Evolutionary conservation across 2,797 vertebrate genomes (phyloP).

Genomic region (Podarcis lilfordi): DNA sequence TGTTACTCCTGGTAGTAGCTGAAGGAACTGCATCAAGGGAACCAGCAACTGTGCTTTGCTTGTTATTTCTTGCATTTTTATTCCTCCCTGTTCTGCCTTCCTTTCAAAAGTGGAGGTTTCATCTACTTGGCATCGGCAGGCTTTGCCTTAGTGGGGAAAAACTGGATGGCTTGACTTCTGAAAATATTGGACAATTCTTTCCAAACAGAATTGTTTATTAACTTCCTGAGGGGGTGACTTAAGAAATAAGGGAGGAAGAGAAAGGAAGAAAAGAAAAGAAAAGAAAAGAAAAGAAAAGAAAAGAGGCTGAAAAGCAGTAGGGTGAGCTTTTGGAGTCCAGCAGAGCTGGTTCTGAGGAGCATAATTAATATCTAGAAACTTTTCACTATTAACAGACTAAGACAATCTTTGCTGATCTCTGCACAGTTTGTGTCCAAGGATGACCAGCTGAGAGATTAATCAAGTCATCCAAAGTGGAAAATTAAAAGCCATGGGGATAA

Average conservation of each 20-base stretch:
- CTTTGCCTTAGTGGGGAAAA: not conserved
- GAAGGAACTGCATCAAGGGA: no score
- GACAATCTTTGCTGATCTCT: conserved; percentile 7
- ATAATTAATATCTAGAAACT: conserved; percentile 13
- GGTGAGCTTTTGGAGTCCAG: conserved; percentile 38
- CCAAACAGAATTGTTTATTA: not conserved
- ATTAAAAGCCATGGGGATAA: conserved; percentile 61
- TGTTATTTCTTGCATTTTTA: no score
- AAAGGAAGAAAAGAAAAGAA: no score
- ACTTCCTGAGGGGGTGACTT: fast-evolving
- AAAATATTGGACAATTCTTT: conserved; percentile 6
- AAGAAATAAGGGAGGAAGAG: no score
- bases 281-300: not conserved
- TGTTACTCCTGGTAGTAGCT: no score
- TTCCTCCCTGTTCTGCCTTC: no score
- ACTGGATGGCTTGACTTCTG: not conserved
- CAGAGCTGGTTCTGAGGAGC: conserved; percentile 45
- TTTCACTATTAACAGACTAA: conserved; percentile 19
- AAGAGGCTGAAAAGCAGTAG: conserved; percentile 12
- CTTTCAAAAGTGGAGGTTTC: not conserved
- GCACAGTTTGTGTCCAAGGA: conserved; percentile 40
- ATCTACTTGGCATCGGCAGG: not conserved
- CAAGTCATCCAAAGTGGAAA: conserved; percentile 57
- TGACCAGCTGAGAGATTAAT: conserved; percentile 65
- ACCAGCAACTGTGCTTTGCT: no score